A percentile compares a stretch with the other conserved stretches of the same genome.
phyloP scores from a whole-genome alignment of 2,113 vertebrate genomes.

The Cettia cetti region DNA sequence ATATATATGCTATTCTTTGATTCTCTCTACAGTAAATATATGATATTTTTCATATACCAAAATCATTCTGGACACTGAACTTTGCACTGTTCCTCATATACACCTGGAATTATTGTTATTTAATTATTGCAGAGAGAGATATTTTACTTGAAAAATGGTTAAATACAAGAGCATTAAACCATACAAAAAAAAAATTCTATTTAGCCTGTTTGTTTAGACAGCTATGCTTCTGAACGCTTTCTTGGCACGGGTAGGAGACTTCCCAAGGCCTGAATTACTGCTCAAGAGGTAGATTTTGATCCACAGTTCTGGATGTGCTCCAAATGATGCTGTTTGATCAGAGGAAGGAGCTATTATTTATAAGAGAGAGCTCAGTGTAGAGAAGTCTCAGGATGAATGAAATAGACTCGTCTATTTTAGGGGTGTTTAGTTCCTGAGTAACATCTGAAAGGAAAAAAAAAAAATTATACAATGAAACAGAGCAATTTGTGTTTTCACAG shows the following conservation, averaged over 20 bases:
- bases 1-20: background rate
- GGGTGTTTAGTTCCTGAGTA: background rate
- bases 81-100: background rate
- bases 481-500: background rate
- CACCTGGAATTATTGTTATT: background rate
- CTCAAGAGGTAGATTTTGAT: background rate
- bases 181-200: background rate
- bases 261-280: background rate
- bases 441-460: background rate
- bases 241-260: background rate
- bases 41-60: background rate
- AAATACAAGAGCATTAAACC: background rate
- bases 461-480: background rate
- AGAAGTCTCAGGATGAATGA: background rate
- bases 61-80: background rate
- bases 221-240: background rate
- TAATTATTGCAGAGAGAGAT: background rate
- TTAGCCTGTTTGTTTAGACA: background rate
- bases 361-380: background rate
- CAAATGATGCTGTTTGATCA: background rate
- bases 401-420: background rate
- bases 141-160: background rate
- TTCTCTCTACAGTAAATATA: background rate
- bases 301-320: background rate
- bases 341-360: background rate